Evolutionary conservation across 2,113 vertebrate genomes (phyloP).

Genomic region (Plecturocebus donacophilus): DNA sequence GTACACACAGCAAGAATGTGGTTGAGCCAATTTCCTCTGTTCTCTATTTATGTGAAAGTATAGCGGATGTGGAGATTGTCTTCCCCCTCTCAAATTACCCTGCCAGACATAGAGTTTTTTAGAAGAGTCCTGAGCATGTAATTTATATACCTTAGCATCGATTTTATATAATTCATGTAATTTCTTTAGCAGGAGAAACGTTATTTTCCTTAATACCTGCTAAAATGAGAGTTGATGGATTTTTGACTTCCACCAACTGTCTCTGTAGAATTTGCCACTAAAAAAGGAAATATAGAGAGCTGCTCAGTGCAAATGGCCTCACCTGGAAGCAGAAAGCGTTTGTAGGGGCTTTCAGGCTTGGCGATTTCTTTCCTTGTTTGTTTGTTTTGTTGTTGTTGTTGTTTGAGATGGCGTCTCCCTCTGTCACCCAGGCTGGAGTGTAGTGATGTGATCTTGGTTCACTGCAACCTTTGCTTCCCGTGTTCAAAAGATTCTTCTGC

Average conservation of each 20-base stretch:
- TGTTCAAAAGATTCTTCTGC: too few species aligned
- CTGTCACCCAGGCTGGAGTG: too few species aligned
- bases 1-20: background rate
- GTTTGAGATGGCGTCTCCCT: too few species aligned
- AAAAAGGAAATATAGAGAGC: conserved; percentile 16
- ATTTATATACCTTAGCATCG: conserved; percentile 74
- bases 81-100: conserved; percentile 57
- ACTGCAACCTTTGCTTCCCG: too few species aligned
- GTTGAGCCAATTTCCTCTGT: conserved; percentile 21
- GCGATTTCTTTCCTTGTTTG: background rate
- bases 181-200: conserved; percentile 71
- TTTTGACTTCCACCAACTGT: conserved; percentile 47
- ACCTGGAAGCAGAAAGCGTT: background rate
- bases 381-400: too few species aligned
- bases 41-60: background rate
- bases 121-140: conserved; percentile 64
- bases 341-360: background rate
- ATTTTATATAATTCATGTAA: conserved; percentile 79
- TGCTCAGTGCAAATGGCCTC: background rate
- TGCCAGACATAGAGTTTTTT: conserved; percentile 62
- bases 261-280: conserved; percentile 46
- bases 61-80: background rate
- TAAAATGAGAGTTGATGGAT: conserved; percentile 69
- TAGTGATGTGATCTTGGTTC: too few species aligned
- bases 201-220: conserved; percentile 71